These are phyloP conservation scores for Mechanitis messenoides DNA, from an alignment of 2,888 invertebrate genomes.

Conservation along the genomic window DNA sequence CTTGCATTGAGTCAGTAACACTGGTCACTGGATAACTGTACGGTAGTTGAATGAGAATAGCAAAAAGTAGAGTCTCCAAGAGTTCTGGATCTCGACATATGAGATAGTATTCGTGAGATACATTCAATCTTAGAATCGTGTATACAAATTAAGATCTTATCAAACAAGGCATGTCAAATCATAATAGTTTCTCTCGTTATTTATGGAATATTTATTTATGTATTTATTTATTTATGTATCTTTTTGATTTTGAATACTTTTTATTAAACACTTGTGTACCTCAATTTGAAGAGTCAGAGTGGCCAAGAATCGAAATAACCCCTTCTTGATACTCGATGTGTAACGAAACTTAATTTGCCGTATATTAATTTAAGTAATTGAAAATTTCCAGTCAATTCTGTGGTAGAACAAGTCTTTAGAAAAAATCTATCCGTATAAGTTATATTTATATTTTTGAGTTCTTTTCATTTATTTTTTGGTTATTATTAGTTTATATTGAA, in stretches of 20 bases:
- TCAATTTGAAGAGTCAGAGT: too few species aligned
- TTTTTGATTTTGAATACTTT: too few species aligned
- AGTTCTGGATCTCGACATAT: slow-evolving; percentile 8
- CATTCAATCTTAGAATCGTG: neutral
- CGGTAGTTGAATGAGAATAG: slow-evolving; percentile 60
- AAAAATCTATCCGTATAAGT: neutral
- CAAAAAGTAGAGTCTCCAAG: slow-evolving; percentile 41
- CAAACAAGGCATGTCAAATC: neutral
- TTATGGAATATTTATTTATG: neutral
- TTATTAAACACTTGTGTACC: too few species aligned
- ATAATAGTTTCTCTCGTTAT: neutral
- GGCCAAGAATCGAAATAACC: too few species aligned
- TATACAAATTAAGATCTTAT: neutral
- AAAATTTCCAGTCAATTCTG: neutral
- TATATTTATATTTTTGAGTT: too few species aligned
- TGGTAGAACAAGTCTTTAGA: neutral
- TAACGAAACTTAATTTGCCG: slow-evolving; percentile 5
- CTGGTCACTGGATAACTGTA: slow-evolving; percentile 63
- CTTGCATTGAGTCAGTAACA: slow-evolving; percentile 72
- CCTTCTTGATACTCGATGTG: neutral
- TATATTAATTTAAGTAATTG: neutral
- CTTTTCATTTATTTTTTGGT: too few species aligned
- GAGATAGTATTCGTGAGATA: neutral
- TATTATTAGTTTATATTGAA: too few species aligned
- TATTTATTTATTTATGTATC: too few species aligned